A percentile compares a stretch with the other conserved stretches of the same genome.
phyloP scores from a whole-genome alignment of 2,113 vertebrate species.

The Engraulis encrasicolus region DNA sequence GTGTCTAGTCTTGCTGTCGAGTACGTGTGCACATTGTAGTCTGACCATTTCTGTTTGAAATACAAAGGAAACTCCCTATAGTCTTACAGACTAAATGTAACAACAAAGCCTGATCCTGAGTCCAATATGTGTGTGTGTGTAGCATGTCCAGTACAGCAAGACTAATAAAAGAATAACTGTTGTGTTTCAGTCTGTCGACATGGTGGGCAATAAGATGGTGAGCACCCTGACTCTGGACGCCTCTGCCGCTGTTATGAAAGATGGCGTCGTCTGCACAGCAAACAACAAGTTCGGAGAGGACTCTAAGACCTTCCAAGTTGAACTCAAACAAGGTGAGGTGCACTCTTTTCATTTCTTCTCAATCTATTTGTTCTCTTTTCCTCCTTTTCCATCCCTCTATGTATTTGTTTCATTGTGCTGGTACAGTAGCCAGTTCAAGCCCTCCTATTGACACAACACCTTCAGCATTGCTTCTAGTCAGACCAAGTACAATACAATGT shows the following conservation, averaged over 20 bases:
- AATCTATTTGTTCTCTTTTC: not conserved
- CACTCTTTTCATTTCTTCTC: not conserved
- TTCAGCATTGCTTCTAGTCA: too few relatives aligned
- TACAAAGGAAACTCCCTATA: too few relatives aligned
- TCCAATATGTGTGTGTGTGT: too few relatives aligned
- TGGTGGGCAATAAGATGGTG: slow-evolving; percentile 70
- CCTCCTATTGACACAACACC: too few relatives aligned
- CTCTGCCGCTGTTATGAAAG: slow-evolving; percentile 67
- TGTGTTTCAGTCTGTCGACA: slow-evolving; percentile 58
- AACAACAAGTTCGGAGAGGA: slow-evolving; percentile 69
- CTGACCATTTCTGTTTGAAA: too few relatives aligned
- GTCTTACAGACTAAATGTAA: too few relatives aligned
- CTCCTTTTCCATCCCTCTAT: not conserved
- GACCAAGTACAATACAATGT: too few relatives aligned
- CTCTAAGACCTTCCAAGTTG: slow-evolving; percentile 62
- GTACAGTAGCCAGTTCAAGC: too few relatives aligned
- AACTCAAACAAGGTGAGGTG: slow-evolving; percentile 56
- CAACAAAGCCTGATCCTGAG: too few relatives aligned
- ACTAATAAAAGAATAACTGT: not conserved
- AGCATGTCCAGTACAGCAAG: too few relatives aligned
- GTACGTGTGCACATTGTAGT: too few relatives aligned
- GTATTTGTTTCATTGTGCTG: slow-evolving; percentile 5
- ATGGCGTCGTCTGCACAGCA: slow-evolving; percentile 76
- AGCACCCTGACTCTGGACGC: slow-evolving; percentile 75
- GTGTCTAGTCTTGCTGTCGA: too few relatives aligned